A percentile compares a stretch with the other conserved stretches of the same genome.
phyloP scores from a whole-genome alignment of 2,797 vertebrate species.

The Choloepus didactylus region DNA sequence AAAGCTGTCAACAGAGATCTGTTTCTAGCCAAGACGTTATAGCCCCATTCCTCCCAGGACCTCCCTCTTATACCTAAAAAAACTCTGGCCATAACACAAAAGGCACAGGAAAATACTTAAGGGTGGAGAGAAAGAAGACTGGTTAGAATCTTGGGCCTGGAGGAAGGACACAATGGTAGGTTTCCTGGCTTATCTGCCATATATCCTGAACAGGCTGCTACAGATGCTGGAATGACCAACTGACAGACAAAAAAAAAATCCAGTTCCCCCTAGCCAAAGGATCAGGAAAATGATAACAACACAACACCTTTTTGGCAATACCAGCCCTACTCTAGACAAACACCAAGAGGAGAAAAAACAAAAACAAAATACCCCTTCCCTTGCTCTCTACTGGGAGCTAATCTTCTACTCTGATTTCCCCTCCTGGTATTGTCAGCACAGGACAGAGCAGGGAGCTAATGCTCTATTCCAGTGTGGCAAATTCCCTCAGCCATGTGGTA shows the following conservation, averaged over 20 bases:
- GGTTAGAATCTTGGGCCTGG: neutral
- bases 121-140: neutral
- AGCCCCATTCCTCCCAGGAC: no score
- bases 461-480: neutral
- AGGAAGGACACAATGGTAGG: neutral
- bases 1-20: neutral
- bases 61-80: no score
- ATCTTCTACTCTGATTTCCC: neutral
- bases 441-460: neutral
- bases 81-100: no score
- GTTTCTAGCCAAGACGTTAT: no score
- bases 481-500: neutral
- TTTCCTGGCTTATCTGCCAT: neutral
- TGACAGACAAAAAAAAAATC: neutral
- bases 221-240: neutral
- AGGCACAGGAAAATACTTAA: no score
- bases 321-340: no score
- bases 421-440: neutral
- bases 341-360: neutral
- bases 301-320: neutral
- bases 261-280: neutral
- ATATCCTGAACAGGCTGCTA: neutral
- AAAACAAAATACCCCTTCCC: neutral
- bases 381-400: neutral
- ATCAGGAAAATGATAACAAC: neutral